Evolutionary conservation across 2,888 invertebrate genomes (phyloP).

Genomic region (Stegana nigrithorax): DNA sequence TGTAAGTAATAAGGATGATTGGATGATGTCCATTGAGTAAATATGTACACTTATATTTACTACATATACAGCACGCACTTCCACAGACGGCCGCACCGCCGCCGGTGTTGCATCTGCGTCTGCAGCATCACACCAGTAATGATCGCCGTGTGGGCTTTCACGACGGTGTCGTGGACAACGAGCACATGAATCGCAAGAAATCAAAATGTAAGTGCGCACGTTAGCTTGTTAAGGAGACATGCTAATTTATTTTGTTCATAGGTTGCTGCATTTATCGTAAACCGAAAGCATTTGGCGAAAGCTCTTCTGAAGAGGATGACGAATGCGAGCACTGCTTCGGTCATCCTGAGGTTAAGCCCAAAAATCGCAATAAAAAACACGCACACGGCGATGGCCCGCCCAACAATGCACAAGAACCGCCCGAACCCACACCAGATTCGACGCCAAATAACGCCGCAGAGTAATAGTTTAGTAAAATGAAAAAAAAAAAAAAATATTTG

Average conservation of each 20-base stretch:
- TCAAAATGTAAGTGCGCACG: slow-evolving; percentile 86
- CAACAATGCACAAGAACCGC: too few species aligned
- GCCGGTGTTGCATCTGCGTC: slow-evolving; percentile 69
- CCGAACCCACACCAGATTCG: too few species aligned
- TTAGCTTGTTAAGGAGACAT: background rate
- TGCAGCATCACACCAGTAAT: slow-evolving; percentile 75
- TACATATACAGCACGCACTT: background rate
- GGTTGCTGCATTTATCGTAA: slow-evolving; percentile 96
- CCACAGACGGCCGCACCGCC: background rate
- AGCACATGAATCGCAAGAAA: slow-evolving; percentile 94
- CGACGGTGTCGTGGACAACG: slow-evolving; percentile 93
- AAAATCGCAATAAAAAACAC: slow-evolving; percentile 61
- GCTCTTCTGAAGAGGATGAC: slow-evolving; percentile 83
- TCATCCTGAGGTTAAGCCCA: slow-evolving; percentile 77
- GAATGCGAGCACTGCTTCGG: slow-evolving; percentile 91
- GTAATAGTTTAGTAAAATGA: too few species aligned
- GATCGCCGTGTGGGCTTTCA: slow-evolving; percentile 90
- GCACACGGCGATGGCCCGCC: too few species aligned
- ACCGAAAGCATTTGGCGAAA: slow-evolving; percentile 88
- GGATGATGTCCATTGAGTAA: background rate
- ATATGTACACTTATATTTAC: background rate
- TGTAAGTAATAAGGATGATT: background rate
- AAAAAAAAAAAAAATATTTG: too few species aligned
- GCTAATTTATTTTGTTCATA: too few species aligned
- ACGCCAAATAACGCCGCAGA: too few species aligned